A percentile compares a stretch with the other conserved stretches of the same genome.
Conservation (phyloP, 1,140 invertebrate species). For the Asobara japonica region DNA sequence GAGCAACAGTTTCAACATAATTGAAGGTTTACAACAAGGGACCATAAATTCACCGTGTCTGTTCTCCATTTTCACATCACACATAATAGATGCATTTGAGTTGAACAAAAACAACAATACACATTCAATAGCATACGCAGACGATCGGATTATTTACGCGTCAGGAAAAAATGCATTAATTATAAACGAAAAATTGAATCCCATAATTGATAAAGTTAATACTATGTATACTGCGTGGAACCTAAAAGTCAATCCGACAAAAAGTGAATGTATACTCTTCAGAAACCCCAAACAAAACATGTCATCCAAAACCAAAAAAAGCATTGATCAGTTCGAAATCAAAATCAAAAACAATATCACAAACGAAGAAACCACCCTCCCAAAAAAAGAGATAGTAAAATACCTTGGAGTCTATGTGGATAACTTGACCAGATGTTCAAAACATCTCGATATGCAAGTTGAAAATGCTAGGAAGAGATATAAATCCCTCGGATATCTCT, state of each 20-base stretch:
- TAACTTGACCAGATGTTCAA: neutral
- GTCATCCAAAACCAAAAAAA: neutral
- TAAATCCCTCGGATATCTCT: neutral
- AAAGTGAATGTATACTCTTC: constrained; percentile 36
- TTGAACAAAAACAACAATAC: constrained; percentile 17
- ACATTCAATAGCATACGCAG: constrained; percentile 15
- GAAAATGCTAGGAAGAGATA: neutral
- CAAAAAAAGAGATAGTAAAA: neutral
- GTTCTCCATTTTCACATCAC: constrained; percentile 17
- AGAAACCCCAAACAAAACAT: neutral
- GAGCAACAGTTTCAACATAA: neutral
- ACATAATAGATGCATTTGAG: neutral
- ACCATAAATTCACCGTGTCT: constrained; percentile 13
- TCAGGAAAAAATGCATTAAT: neutral
- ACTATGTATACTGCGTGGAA: constrained; percentile 27
- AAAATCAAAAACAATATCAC: neutral
- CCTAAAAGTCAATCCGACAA: constrained; percentile 19
- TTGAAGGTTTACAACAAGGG: constrained; percentile 13
- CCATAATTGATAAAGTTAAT: constrained; percentile 22
- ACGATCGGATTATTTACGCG: constrained; percentile 31
- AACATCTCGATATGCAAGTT: neutral
- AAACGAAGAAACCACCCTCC: neutral
- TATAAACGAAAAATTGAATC: constrained; percentile 16
- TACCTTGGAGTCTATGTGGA: too few relatives aligned
- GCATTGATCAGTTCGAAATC: constrained; percentile 7